Conservation (phyloP, 2,113 vertebrate species). For the Bostrychus sinensis region DNA sequence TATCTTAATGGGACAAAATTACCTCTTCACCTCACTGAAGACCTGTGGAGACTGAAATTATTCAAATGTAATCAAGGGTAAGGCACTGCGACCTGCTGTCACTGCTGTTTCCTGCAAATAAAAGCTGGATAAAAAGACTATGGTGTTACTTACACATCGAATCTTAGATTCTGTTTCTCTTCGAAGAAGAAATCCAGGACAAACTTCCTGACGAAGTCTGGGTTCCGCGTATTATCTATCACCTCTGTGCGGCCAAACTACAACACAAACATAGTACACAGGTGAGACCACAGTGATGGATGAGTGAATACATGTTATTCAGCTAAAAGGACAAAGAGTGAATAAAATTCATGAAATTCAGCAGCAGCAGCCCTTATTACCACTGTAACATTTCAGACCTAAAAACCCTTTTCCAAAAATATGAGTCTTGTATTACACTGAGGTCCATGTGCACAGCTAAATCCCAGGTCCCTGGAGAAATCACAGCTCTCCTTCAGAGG, state of each 20-base stretch:
- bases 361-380: neutral
- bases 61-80: slow-evolving; percentile 35
- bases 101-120: slow-evolving; percentile 2
- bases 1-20: slow-evolving; percentile 11
- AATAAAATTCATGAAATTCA: slow-evolving; percentile 22
- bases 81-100: neutral
- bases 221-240: slow-evolving; percentile 96
- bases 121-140: neutral
- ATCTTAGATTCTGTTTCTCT: slow-evolving; percentile 95
- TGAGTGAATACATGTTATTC: slow-evolving; percentile 19
- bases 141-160: slow-evolving; percentile 89
- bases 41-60: slow-evolving; percentile 16
- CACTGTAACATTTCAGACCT: slow-evolving; percentile 3
- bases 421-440: neutral
- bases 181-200: slow-evolving; percentile 98
- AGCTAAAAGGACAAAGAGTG: neutral
- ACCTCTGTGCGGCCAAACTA: slow-evolving; percentile 96
- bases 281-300: slow-evolving; percentile 1
- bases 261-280: slow-evolving; percentile 7
- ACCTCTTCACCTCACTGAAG: slow-evolving; percentile 16
- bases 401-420: slow-evolving; percentile 8
- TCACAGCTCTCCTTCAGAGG: slow-evolving; percentile 28
- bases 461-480: slow-evolving; percentile 49
- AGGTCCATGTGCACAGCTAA: slow-evolving; percentile 4
- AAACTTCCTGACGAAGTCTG: slow-evolving; percentile 96